Base-by-base conservation (phyloP, 1,140 invertebrate genomes). In the Drosophila sucinea region DNA sequence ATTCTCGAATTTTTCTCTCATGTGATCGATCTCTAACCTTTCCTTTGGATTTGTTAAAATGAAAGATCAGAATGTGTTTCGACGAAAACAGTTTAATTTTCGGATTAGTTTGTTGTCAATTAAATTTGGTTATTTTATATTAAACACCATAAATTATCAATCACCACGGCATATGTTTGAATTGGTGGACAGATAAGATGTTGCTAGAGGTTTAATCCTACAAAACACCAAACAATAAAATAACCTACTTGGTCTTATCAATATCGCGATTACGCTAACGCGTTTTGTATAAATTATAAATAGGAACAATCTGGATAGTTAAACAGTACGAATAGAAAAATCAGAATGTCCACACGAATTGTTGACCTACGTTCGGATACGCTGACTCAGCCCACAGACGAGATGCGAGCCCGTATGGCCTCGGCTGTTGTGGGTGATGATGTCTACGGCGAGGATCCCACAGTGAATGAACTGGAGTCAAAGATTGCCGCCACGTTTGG, bases 371-470 rank as follows among this genome's bases (percentile, higher is more conserved):
- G 93, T 67, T 93, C 93, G 70, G 92, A 93, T 80, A 93, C 93
- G 7, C 84, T 93, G 1, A 93, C 91, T 69, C 47, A 35, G 54
- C 98, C 98, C 6, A 96, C 95, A 3, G 77, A 93, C 30, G 94
- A 94, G 61, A 99, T 99, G 98, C 94, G 96, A 72, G 92, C 95
- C 79, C 97, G 96, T 1, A 99, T 99, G 96, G 94, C 94, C 55
- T 93, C 95, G 54, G 98, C 98, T 1, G 94, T 94, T 23, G 95
- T 99, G 6, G 98, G 98, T 1, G 98, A 99, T 92, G 98, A 98
- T 93, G 97, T 98, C 0, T 98, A 95, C 89, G 94, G 94, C 5
- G 98, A 99, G 93, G 98, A 99, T 94, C 97, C 97, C 3, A 99
- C 98, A 4, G 95, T 98, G 1, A 96, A 94, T 77, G 96, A 95